Base-by-base conservation (phyloP, 2,888 invertebrate species). In the Synergus itoensis region DNA sequence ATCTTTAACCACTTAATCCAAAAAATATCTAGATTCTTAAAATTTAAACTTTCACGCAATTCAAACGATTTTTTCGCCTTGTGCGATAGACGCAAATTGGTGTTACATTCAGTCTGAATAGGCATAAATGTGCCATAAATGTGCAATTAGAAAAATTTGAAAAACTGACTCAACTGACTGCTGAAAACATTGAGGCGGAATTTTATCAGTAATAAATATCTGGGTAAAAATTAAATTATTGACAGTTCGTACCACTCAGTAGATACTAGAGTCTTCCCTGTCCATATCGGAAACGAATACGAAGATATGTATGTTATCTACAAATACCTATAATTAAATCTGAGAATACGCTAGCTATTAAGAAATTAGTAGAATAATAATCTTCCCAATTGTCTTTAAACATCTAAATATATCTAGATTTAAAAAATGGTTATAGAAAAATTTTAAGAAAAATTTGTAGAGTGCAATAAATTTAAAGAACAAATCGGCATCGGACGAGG, bases 1-100 rank as follows among this genome's bases (percentile, higher is more conserved):
- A 18, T 14, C 41, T 21, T 45, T 21, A 28, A 14, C 69, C 21
- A 45, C 45, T 45, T 48, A 53, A 62, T 21, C 12, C 28, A 63
- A 18, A 76, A 80, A 64, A 62, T 63, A 73, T 53, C 0, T 28
- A 69, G 62, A 45, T 76, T 79, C 60, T 69, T 41, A 79, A 36
- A 69, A 41, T 62, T 69, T 77, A 45, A 45, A 12, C 45, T 21
- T 45, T 69, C 18, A 48, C 48, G 8, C 8, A 41, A 53, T 53
- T 53, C 1, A 21, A 53, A 73, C n/a, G 18, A 21, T 28, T 67
- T 18, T 73, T 4, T 40, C 48, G 28, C 48, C 45, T 69, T 69
- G 69, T 69, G 69, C 48, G 45, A 48, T 21, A 48, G 48, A 48
- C 21, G 28, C 16, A 41, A 69, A 28, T 48, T 45, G 12, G 16